Evolutionary conservation across 2,113 vertebrate genomes (phyloP), one percentile per base, ranked within the genome.

Genomic region (Oryzias melastigma): DNA sequence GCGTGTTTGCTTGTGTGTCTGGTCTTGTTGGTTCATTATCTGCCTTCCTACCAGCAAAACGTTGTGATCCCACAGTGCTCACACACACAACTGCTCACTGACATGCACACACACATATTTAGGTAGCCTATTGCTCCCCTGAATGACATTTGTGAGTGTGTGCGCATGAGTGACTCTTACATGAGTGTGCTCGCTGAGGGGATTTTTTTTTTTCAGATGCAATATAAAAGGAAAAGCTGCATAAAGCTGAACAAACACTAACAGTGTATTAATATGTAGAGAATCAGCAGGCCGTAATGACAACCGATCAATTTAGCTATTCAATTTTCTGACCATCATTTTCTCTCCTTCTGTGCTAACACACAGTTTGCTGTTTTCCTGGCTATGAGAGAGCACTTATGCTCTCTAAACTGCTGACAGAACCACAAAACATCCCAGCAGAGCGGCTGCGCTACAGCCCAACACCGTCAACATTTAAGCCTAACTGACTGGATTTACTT

Each of bases 251-350:
- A 69, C 53, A 49, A 15, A 52, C 53, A 65, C 68, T 64, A 67
- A 52, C 68, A 59, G 58, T 57, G 63, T 73, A 79, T 85, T 87
- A 81, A 78, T 77, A 84, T 68, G 73, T 55, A 60, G 65, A 64
- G 68, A 74, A 82, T 86, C 83, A 85, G 82, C 73, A 67, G 69
- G 65, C 77, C 81, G 83, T 84, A 84, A 82, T 80, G 77, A 79
- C 77, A 77, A 74, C 84, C 85, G 77, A 88, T 88, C 84, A 87
- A 89, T 87, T 72, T 83, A 85, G 81, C 65, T 78, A 78, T 84
- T 89, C 83, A 76, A 83, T 87, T 85, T 85, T 83, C 69, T 73
- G 75, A 82, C 72, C 70, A 74, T 52, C 65, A 68, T 72, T 73
- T 66, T 73, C 68, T 53, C 70, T 59, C 45, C 64, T 18, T 47